Percentiles rank a stretch among this genome's conserved stretches.
Conservation (phyloP, 2,888 invertebrate species). For the Lithophane leautieri region DNA sequence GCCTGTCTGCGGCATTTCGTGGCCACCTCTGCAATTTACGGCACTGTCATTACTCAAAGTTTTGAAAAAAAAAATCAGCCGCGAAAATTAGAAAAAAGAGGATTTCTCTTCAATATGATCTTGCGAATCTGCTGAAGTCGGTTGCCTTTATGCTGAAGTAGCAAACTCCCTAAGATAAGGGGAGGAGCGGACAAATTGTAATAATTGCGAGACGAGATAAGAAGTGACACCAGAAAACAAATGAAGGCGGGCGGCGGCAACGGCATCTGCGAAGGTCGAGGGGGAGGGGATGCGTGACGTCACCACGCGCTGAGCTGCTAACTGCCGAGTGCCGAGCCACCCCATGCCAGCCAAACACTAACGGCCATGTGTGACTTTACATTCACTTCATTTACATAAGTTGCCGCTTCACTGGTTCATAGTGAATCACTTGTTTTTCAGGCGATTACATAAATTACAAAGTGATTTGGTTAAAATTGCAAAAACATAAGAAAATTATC, state of each 20-base stretch:
- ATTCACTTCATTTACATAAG: constrained; percentile 65
- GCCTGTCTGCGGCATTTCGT: constrained; percentile 80
- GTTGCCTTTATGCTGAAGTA: constrained; percentile 88
- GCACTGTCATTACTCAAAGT: constrained; percentile 86
- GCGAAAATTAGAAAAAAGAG: constrained; percentile 82
- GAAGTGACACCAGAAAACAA: constrained; percentile 90
- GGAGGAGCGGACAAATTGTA: constrained; percentile 90
- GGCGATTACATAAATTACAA: constrained; percentile 46
- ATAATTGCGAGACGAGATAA: constrained; percentile 90
- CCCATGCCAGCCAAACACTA: constrained; percentile 71
- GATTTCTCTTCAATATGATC: constrained; percentile 85
- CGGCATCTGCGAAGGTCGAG: constrained; percentile 67
- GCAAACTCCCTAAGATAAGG: constrained; percentile 89
- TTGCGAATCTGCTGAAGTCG: constrained; percentile 88
- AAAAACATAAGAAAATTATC: constrained; percentile 50
- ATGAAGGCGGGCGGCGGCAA: constrained; percentile 84
- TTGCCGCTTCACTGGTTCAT: constrained; percentile 61
- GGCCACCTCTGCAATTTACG: constrained; percentile 85
- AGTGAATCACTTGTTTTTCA: constrained; percentile 54
- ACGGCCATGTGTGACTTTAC: constrained; percentile 69
- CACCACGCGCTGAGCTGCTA: constrained; percentile 75
- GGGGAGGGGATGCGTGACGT: constrained; percentile 79
- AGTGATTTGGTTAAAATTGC: constrained; percentile 36
- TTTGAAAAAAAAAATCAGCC: constrained; percentile 81
- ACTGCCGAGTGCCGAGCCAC: constrained; percentile 65